Conservation (phyloP, 2,888 invertebrate genomes). For the Caenorhabditis afra region DNA sequence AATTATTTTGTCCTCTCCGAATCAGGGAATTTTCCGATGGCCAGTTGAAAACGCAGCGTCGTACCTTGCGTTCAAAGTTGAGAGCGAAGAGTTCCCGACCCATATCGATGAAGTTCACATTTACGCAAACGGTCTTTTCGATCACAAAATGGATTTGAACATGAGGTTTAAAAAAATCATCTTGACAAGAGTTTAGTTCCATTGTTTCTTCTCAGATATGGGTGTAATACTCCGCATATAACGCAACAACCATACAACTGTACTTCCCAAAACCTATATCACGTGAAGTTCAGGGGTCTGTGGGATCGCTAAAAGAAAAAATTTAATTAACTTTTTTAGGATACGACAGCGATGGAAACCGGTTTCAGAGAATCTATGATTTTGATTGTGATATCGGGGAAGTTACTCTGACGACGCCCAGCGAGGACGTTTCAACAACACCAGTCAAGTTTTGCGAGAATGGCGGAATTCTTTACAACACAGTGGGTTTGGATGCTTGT, state of each 20-base stretch:
- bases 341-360: slow-evolving; percentile 66
- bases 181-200: too few species aligned
- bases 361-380: slow-evolving; percentile 71
- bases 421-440: slow-evolving; percentile 39
- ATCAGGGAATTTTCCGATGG: slow-evolving; percentile 64
- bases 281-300: slow-evolving; percentile 62
- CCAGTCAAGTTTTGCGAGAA: slow-evolving; percentile 66
- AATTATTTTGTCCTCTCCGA: slow-evolving; percentile 30
- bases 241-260: slow-evolving; percentile 63
- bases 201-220: too few species aligned
- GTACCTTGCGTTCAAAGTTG: slow-evolving; percentile 50
- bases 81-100: slow-evolving; percentile 59
- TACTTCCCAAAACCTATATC: slow-evolving; percentile 57
- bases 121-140: slow-evolving; percentile 51
- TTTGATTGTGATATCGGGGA: slow-evolving; percentile 64
- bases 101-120: slow-evolving; percentile 59
- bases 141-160: slow-evolving; percentile 41
- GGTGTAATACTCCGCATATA: slow-evolving; percentile 66
- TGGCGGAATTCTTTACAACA: slow-evolving; percentile 64
- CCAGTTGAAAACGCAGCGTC: slow-evolving; percentile 47
- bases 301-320: not conserved
- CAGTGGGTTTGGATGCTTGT: slow-evolving; percentile 13
- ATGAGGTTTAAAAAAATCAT: slow-evolving; percentile 19
- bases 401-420: slow-evolving; percentile 38
- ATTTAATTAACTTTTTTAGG: slow-evolving; percentile 42